phyloP scores from a whole-genome alignment of 2,888 invertebrate species.

The Disparrhopalites patrizii region DNA sequence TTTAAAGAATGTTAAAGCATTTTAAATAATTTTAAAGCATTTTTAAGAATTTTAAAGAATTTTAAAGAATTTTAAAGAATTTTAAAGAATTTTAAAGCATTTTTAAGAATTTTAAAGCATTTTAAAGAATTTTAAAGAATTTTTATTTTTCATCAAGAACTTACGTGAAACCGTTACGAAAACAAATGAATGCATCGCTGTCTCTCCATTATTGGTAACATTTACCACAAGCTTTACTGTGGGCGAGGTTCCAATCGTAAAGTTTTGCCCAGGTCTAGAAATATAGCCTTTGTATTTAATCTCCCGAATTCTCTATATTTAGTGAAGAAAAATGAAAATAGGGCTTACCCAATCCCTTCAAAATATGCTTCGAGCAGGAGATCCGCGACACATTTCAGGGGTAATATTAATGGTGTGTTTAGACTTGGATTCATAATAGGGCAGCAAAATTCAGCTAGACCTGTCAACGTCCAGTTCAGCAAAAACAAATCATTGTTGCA shows the following conservation, averaged over 20 bases:
- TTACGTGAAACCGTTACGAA: slow-evolving; percentile 9
- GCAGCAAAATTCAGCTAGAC: no score
- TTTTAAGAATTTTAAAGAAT: no score
- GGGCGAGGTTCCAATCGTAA: slow-evolving; percentile 50
- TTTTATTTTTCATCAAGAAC: background rate
- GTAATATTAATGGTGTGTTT: no score
- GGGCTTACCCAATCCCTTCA: slow-evolving; percentile 18
- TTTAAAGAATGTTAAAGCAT: background rate
- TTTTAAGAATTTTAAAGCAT: background rate
- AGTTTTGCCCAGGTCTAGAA: slow-evolving; percentile 26
- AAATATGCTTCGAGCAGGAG: slow-evolving; percentile 51
- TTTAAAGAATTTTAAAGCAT: no score
- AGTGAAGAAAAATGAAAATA: background rate
- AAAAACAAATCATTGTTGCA: no score
- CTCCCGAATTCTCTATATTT: background rate
- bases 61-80: no score
- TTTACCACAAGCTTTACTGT: slow-evolving; percentile 14
- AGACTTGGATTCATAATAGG: no score
- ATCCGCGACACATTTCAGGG: slow-evolving; percentile 57
- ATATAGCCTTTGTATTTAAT: background rate
- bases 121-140: background rate
- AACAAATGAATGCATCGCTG: background rate
- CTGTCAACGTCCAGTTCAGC: no score
- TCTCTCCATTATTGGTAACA: slow-evolving; percentile 11
- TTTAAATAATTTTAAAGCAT: background rate